phyloP scores from a whole-genome alignment of 2,113 vertebrate species.

The Ondatra zibethicus region DNA sequence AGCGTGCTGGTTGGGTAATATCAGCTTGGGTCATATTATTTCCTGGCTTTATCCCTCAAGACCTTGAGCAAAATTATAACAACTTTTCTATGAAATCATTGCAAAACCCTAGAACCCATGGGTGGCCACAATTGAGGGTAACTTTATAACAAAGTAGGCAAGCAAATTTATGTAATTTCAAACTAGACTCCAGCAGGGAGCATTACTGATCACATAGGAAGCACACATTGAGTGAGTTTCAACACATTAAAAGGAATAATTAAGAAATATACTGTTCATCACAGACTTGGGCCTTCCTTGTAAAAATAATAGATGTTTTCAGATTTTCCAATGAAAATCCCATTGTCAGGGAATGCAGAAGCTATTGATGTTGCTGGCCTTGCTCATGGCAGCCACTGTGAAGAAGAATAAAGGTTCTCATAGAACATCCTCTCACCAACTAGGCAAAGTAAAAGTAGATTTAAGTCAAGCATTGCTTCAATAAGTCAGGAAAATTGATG shows the following conservation, averaged over 20 bases:
- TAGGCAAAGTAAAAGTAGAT: neutral
- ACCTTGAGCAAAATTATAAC: neutral
- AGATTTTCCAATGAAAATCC: neutral
- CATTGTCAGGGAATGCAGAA: neutral
- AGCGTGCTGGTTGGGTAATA: neutral
- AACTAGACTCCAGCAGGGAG: neutral
- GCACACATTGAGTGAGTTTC: neutral
- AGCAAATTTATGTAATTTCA: slow-evolving; percentile 9
- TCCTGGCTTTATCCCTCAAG: neutral
- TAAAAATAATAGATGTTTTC: neutral
- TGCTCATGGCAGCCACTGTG: neutral
- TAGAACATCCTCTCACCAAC: neutral
- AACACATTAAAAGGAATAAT: slow-evolving; percentile 1
- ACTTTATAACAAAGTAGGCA: slow-evolving; percentile 21
- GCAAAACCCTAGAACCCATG: neutral
- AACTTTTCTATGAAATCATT: neutral
- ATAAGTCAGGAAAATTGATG: neutral
- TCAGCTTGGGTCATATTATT: neutral
- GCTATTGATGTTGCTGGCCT: neutral
- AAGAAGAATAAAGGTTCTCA: neutral
- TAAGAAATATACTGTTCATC: neutral
- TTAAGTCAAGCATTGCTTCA: neutral
- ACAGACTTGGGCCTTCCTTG: neutral
- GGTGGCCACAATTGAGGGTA: neutral
- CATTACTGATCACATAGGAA: too few species aligned